These are phyloP conservation scores for Hemaris fuciformis DNA, from an alignment of 2,888 invertebrate species.

Conservation along the genomic window DNA sequence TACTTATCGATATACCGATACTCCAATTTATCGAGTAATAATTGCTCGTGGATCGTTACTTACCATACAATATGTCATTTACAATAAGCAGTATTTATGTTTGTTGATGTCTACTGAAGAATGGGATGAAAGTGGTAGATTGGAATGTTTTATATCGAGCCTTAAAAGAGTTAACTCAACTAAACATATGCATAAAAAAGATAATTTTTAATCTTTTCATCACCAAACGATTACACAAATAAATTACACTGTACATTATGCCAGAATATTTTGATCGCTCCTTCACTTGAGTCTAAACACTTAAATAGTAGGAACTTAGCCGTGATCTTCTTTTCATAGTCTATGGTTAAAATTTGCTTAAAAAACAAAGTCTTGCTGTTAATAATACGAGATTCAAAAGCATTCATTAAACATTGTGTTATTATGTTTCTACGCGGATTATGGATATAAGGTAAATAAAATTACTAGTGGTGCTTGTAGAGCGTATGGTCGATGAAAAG, in stretches of 20 bases:
- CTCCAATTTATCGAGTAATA: not conserved
- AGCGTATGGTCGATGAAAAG: not conserved
- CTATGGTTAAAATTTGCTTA: too few relatives aligned
- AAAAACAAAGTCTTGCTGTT: too few relatives aligned
- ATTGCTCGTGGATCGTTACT: not conserved
- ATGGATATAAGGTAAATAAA: too few relatives aligned
- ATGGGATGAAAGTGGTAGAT: not conserved
- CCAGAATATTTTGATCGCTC: not conserved
- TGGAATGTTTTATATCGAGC: not conserved
- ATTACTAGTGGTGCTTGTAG: not conserved
- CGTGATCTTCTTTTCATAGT: too few relatives aligned
- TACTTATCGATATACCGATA: slow-evolving; percentile 8
- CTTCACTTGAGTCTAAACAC: too few relatives aligned
- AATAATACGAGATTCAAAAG: too few relatives aligned
- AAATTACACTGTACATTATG: too few relatives aligned
- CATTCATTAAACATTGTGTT: too few relatives aligned
- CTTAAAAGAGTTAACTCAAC: not conserved
- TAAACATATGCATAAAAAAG: not conserved
- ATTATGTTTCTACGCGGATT: too few relatives aligned
- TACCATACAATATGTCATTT: not conserved
- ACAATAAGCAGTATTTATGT: slow-evolving; percentile 4
- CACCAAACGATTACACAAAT: not conserved
- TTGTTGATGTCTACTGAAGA: not conserved
- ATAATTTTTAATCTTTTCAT: not conserved
- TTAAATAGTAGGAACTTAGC: too few relatives aligned